These are phyloP conservation scores for Bathynomus jamesi DNA, from an alignment of 1,140 invertebrate species.

Conservation along the genomic window DNA sequence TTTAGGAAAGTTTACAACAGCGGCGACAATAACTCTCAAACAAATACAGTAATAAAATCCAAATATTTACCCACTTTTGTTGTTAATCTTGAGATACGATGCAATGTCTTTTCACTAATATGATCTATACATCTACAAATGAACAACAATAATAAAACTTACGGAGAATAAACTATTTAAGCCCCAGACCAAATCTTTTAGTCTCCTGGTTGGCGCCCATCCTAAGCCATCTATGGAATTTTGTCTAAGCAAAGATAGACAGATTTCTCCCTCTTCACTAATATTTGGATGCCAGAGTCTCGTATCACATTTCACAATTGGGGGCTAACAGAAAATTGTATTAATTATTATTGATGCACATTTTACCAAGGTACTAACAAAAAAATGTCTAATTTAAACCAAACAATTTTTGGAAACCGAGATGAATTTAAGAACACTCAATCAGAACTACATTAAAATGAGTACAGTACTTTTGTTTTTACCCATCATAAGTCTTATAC, in stretches of 20 bases:
- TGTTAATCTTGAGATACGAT: no score
- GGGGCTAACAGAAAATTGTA: slow-evolving; percentile 61
- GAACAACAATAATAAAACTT: no score
- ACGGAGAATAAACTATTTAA: slow-evolving; percentile 83
- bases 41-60: no score
- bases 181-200: slow-evolving; percentile 94
- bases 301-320: slow-evolving; percentile 81
- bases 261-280: slow-evolving; percentile 88
- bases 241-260: slow-evolving; percentile 78
- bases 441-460: not conserved
- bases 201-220: slow-evolving; percentile 83
- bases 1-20: no score
- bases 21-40: no score
- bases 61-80: no score
- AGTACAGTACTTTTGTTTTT: not conserved
- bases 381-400: not conserved
- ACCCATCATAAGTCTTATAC: not conserved
- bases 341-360: slow-evolving; percentile 10
- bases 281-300: slow-evolving; percentile 95
- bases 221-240: slow-evolving; percentile 89
- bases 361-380: slow-evolving; percentile 7
- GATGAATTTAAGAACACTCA: not conserved
- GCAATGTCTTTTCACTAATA: no score
- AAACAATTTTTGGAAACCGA: not conserved
- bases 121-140: no score